Evolutionary conservation across 2,113 vertebrate genomes (phyloP), one percentile per base, ranked within the genome.

Genomic region (Gambusia affinis): DNA sequence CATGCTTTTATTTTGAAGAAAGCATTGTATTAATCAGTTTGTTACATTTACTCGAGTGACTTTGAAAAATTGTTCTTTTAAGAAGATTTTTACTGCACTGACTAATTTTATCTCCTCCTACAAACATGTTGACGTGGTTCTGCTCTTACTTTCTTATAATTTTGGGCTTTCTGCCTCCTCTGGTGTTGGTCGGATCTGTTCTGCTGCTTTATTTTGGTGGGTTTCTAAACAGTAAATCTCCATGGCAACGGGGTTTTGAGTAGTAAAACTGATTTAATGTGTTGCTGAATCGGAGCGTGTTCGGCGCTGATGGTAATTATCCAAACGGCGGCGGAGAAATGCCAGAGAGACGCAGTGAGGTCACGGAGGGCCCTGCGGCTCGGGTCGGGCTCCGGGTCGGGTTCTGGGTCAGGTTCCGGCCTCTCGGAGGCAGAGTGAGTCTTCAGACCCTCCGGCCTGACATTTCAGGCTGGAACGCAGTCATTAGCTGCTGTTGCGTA

Each of bases 401-500:
- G 35, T 11, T 37, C 35, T 37, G 39, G 69, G 15, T 60, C 17
- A 24, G 72, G 19, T 63, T 19, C 3, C 4, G 54, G 57, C 29
- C 76, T 61, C 17, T 4, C 54, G 28, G 47, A 69, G 24, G 67
- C 67, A 57, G 67, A 33, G 54, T 72, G 70, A 72, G 39, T 60
- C 60, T 73, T 69, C 4, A 31, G 57, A 31, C 42, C 65, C 60
- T 51, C 19, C 44, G 42, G 65, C 65, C 60, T 64, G 77, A 78
- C 37, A 67, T 72, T 78, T 72, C 35, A 37, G 37, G 31, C 30
- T 61, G 65, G 47, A 51, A 73, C 39, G 67, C 69, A 73, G 42
- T 79, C 78, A 79, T 74, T 74, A 79, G 44, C 64, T 79, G 54
- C 64, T 22, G 71, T 73, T 79, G 60, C 51, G 14, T 79, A 79